Evolutionary conservation across 1,140 invertebrate species (phyloP).

Genomic region (Drosophila virilis): DNA sequence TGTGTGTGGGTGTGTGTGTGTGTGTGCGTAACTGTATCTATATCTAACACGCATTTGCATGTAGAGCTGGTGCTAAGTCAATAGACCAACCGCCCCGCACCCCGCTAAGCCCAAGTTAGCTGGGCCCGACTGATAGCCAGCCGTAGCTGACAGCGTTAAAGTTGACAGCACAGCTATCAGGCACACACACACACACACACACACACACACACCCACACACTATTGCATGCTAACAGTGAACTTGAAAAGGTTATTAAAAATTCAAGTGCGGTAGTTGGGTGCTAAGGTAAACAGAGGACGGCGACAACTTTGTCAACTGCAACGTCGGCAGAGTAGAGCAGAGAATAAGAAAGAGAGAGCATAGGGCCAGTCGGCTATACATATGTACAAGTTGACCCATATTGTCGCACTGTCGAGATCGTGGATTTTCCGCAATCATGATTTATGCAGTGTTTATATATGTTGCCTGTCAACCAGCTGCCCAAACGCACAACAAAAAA

Average conservation of each 20-base stretch:
- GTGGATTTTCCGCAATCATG: conserved; percentile 39
- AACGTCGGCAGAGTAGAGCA: conserved; percentile 5
- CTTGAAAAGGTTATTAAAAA: conserved; percentile 77
- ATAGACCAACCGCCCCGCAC: conserved; percentile 10
- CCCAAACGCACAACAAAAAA: not conserved
- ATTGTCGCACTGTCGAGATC: conserved; percentile 30
- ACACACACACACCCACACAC: conserved; percentile 7
- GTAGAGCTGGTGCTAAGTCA: conserved; percentile 33
- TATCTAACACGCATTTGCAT: conserved; percentile 44
- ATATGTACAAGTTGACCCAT: conserved; percentile 45
- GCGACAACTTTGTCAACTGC: conserved; percentile 4
- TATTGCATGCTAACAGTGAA: conserved; percentile 59
- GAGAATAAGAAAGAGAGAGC: not conserved
- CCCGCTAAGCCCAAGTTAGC: conserved; percentile 7
- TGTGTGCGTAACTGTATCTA: conserved; percentile 12
- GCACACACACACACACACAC: conserved; percentile 33
- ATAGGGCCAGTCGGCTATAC: conserved; percentile 7
- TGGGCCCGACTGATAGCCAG: conserved; percentile 32
- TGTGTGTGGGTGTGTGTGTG: conserved; percentile 4
- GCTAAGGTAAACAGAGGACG: conserved; percentile 68
- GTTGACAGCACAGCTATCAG: conserved; percentile 37
- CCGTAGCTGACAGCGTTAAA: conserved; percentile 14
- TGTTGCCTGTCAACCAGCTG: not conserved
- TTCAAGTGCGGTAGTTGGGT: conserved; percentile 75
- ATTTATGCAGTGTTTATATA: conserved; percentile 18